phyloP scores from a whole-genome alignment of 2,113 vertebrate species.

The Typhlomys cinereus region DNA sequence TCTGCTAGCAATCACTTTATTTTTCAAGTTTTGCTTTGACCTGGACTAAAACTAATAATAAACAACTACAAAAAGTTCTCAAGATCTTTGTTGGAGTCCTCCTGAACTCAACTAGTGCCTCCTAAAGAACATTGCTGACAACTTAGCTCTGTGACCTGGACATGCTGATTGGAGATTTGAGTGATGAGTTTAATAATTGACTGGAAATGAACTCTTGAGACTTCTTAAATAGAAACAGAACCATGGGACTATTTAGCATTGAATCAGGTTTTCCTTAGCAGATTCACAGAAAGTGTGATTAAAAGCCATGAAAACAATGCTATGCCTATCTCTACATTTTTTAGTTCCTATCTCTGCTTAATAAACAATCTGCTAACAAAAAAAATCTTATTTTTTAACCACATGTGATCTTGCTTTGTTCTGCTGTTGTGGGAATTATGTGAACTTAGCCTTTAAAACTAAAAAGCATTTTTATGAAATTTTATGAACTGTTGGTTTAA shows the following conservation, averaged over 20 bases:
- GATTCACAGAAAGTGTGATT: not conserved
- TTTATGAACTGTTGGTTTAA: not conserved
- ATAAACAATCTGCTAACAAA: not conserved
- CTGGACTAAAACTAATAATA: not conserved
- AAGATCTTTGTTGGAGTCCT: not conserved
- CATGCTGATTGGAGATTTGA: not conserved
- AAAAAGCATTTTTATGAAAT: not conserved
- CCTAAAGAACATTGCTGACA: not conserved
- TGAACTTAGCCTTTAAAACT: not conserved
- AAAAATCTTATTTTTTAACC: not conserved
- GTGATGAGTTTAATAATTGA: conserved; percentile 19
- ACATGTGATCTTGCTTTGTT: not conserved
- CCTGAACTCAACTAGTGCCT: not conserved
- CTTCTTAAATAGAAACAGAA: not conserved
- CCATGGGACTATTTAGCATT: not conserved
- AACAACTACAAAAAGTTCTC: not conserved
- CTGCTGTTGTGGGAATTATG: not conserved
- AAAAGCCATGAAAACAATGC: not conserved
- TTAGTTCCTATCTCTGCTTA: conserved; percentile 2
- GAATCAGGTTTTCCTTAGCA: not conserved
- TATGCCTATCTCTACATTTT: too few species aligned
- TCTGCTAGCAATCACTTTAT: conserved; percentile 29
- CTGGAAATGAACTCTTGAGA: not conserved
- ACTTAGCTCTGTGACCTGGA: not conserved
- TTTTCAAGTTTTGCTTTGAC: not conserved